A percentile compares a stretch with the other conserved stretches of the same genome.
Conservation (phyloP, 2,888 invertebrate species). For the Notodonta dromedarius region DNA sequence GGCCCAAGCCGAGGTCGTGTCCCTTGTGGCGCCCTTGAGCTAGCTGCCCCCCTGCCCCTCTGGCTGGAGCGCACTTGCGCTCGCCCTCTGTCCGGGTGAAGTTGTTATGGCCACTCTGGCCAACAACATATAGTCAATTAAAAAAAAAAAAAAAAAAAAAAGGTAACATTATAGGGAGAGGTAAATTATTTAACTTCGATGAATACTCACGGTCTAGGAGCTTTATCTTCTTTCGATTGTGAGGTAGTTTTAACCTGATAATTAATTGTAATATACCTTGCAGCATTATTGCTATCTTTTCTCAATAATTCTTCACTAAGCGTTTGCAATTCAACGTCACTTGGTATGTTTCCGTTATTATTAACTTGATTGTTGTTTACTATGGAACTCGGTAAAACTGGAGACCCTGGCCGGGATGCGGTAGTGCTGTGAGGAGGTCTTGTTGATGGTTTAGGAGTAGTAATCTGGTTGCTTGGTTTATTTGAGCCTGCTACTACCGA, state of each 20-base stretch:
- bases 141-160: no score
- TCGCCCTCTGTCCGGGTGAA: no score
- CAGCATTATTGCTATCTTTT: constrained; percentile 90
- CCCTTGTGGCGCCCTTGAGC: no score
- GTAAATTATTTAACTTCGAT: no score
- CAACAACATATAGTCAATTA: no score
- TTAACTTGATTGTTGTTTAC: constrained; percentile 64
- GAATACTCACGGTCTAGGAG: constrained; percentile 88
- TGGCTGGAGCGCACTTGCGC: no score
- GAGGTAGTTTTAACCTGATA: constrained; percentile 90
- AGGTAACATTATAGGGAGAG: no score
- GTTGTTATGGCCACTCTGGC: no score
- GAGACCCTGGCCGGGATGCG: constrained; percentile 44
- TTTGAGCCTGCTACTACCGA: constrained; percentile 60
- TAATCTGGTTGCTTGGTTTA: constrained; percentile 37
- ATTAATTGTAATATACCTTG: constrained; percentile 88
- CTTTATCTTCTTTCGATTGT: constrained; percentile 87
- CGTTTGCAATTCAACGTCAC: constrained; percentile 86
- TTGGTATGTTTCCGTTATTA: constrained; percentile 53
- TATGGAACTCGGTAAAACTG: constrained; percentile 73
- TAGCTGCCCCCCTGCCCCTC: no score
- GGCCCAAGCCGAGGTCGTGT: no score
- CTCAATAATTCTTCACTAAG: constrained; percentile 89
- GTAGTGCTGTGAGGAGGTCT: constrained; percentile 34
- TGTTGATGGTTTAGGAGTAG: constrained; percentile 47